These are phyloP conservation scores for Beroe forskalii DNA, from an alignment of 37 sponge, comb jelly and placozoan species.

Conservation along the genomic window DNA sequence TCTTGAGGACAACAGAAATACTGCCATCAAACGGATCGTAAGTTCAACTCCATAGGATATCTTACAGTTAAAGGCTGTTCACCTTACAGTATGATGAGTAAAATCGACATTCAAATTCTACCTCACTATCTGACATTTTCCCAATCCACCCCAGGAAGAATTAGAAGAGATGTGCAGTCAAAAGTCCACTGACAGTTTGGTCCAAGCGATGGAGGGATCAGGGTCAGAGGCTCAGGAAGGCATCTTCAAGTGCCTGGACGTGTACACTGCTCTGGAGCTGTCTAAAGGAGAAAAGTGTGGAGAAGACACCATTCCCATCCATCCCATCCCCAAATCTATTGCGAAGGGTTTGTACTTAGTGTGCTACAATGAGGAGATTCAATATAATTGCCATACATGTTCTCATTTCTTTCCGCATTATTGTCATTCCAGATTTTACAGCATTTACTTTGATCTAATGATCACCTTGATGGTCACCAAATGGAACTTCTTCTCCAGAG, in stretches of 20 bases:
- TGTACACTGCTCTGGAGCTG: slow-evolving; percentile 5
- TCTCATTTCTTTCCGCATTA: too few species aligned
- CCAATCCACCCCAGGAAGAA: too few species aligned
- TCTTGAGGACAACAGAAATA: neutral
- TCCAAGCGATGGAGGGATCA: slow-evolving; percentile 34
- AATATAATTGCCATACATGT: too few species aligned
- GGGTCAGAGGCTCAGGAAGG: neutral
- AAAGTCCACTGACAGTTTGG: neutral
- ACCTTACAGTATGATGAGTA: too few species aligned
- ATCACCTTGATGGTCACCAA: too few species aligned
- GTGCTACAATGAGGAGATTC: too few species aligned
- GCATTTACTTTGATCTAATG: too few species aligned
- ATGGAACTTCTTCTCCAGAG: neutral
- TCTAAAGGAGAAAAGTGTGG: neutral
- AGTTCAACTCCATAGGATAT: neutral
- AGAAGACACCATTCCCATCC: neutral
- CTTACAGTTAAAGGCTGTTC: too few species aligned
- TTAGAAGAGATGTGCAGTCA: slow-evolving; percentile 33
- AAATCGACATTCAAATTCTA: too few species aligned
- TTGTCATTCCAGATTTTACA: too few species aligned
- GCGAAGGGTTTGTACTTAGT: too few species aligned
- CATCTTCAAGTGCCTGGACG: neutral
- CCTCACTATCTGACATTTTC: too few species aligned
- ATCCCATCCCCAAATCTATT: neutral
- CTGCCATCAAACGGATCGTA: neutral